phyloP scores from a whole-genome alignment of 2,888 invertebrate genomes.

The Temnothorax ravouxi region DNA sequence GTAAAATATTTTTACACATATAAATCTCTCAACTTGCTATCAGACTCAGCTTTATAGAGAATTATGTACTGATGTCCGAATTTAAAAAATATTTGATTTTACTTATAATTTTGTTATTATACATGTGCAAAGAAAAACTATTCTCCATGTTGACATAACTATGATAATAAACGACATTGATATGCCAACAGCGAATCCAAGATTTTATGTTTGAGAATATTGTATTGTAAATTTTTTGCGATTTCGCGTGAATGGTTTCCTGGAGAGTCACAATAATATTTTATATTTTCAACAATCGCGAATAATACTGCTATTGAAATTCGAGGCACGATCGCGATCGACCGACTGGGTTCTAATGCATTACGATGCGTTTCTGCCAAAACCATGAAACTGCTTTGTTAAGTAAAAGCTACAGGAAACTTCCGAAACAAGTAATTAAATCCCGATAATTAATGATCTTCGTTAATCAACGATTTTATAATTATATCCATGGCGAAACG shows the following conservation, averaged over 20 bases:
- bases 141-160: neutral
- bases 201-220: neutral
- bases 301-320: neutral
- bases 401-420: slow-evolving; percentile 30
- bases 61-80: neutral
- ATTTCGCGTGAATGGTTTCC: neutral
- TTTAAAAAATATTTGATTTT: neutral
- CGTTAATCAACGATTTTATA: slow-evolving; percentile 49
- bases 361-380: slow-evolving; percentile 8
- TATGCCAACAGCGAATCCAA: neutral
- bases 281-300: neutral
- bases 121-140: neutral
- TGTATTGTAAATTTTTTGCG: neutral
- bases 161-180: neutral
- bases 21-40: neutral
- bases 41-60: neutral
- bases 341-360: neutral
- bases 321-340: neutral
- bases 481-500: slow-evolving; percentile 10
- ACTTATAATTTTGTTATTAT: neutral
- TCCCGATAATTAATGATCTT: slow-evolving; percentile 45
- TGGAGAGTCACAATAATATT: neutral
- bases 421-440: slow-evolving; percentile 45
- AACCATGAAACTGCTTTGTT: slow-evolving; percentile 32
- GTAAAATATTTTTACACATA: neutral